phyloP scores from a whole-genome alignment of 1,140 invertebrate genomes.

The Ptiloglossa arizonensis region DNA sequence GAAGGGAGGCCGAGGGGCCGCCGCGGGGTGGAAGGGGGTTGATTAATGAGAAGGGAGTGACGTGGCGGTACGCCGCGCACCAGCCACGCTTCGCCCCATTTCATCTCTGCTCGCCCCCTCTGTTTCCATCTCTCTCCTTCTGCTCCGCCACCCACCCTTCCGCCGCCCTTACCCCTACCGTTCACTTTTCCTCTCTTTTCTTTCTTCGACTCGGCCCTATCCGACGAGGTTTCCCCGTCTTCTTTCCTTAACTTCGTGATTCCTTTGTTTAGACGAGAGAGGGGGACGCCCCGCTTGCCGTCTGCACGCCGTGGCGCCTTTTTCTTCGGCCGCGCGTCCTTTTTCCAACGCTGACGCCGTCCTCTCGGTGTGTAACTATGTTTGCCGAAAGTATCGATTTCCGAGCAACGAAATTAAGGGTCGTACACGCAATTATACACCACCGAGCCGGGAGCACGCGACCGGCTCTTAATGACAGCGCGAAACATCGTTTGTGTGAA shows the following conservation, averaged over 20 bases:
- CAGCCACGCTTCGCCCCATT: slow-evolving; percentile 70
- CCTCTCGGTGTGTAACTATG: too few relatives aligned
- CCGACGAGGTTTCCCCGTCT: slow-evolving; percentile 5
- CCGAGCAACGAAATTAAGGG: neutral
- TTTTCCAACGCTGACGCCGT: neutral
- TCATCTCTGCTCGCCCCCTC: slow-evolving; percentile 66
- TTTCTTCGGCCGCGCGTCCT: neutral
- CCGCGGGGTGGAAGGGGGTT: slow-evolving; percentile 56
- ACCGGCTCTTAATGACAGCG: neutral
- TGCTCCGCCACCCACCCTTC: slow-evolving; percentile 13
- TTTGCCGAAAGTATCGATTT: slow-evolving; percentile 2
- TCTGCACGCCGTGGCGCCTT: slow-evolving; percentile 6
- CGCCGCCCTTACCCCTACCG: neutral
- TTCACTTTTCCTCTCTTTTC: slow-evolving; percentile 12
- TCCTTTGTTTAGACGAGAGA: slow-evolving; percentile 27
- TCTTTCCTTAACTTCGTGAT: slow-evolving; percentile 30
- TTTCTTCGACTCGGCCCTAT: slow-evolving; percentile 40
- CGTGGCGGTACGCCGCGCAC: slow-evolving; percentile 69
- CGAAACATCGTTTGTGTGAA: neutral
- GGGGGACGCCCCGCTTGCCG: slow-evolving; percentile 1
- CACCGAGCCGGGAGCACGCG: neutral
- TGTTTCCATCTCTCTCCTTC: slow-evolving; percentile 6
- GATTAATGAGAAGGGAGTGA: slow-evolving; percentile 76
- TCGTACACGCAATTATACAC: neutral
- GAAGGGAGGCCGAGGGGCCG: slow-evolving; percentile 42